phyloP scores from a whole-genome alignment of 2,113 vertebrate genomes.

The Tupaia tana region DNA sequence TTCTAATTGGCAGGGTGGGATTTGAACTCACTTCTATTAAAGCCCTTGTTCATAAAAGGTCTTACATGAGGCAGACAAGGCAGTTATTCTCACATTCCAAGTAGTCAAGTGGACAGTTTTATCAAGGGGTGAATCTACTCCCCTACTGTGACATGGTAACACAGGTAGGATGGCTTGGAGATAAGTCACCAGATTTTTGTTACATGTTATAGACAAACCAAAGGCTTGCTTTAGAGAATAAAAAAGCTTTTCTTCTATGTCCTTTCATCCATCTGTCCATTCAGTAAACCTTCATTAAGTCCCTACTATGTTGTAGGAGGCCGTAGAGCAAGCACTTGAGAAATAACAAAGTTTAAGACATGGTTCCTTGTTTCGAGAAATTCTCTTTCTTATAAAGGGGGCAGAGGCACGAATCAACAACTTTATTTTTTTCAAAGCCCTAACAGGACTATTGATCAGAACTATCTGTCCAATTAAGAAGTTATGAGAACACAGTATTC shows the following conservation, averaged over 20 bases:
- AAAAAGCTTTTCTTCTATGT: not conserved
- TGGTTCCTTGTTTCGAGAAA: constrained; percentile 31
- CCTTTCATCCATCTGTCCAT: not conserved
- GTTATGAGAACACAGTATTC: constrained; percentile 12
- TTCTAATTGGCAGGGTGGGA: not conserved
- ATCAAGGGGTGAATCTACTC: not conserved
- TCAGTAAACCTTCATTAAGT: not conserved
- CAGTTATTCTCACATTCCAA: not conserved
- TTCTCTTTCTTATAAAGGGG: constrained; percentile 3
- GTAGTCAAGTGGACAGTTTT: not conserved
- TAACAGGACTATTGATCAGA: not conserved
- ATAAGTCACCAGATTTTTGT: not conserved
- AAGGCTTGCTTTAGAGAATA: not conserved
- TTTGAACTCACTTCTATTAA: not conserved
- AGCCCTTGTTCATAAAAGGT: not conserved
- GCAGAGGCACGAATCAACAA: not conserved
- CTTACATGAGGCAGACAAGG: not conserved
- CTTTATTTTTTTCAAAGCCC: constrained; percentile 56
- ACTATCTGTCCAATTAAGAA: constrained; percentile 26
- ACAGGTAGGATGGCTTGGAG: not conserved
- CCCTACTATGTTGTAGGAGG: not conserved
- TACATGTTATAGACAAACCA: not conserved
- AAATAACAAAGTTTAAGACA: not conserved
- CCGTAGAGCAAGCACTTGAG: not conserved
- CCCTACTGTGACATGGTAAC: not conserved